A percentile compares a stretch with the other conserved stretches of the same genome.
Evolutionary conservation across 2,113 vertebrate species (phyloP).

Genomic region (Ursus arctos): DNA sequence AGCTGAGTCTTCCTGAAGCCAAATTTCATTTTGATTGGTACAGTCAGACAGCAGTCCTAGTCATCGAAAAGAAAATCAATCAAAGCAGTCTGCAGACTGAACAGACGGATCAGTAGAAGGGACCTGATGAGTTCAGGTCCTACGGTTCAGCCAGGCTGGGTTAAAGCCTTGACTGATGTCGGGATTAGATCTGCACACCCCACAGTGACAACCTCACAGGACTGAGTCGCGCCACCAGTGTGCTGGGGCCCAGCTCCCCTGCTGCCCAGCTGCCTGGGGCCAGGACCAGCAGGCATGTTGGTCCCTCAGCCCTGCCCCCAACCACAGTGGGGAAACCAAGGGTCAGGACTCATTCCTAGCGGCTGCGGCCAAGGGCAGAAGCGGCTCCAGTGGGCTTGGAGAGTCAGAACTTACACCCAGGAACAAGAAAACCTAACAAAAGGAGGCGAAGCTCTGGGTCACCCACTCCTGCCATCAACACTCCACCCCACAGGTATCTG

Average conservation of each 20-base stretch:
- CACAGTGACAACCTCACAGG: background rate
- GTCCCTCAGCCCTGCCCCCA: background rate
- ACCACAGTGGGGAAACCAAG: background rate
- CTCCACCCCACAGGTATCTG: background rate
- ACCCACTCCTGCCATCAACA: background rate
- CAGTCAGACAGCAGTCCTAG: background rate
- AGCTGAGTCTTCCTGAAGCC: conserved; percentile 50
- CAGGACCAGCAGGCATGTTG: background rate
- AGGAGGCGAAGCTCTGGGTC: background rate
- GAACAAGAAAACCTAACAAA: background rate
- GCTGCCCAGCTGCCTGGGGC: background rate
- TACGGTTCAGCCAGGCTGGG: background rate
- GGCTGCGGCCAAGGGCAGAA: background rate
- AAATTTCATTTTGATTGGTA: conserved; percentile 67
- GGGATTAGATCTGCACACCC: background rate
- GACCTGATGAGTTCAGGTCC: background rate
- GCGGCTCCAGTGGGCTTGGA: background rate
- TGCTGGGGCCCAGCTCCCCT: background rate
- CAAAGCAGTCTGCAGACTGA: conserved; percentile 36
- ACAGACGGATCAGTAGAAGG: background rate
- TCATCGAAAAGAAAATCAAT: conserved; percentile 39
- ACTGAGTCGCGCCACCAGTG: background rate
- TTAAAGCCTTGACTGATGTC: background rate
- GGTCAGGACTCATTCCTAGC: background rate
- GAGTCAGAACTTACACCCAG: background rate